Base-by-base conservation (phyloP, 2,888 invertebrate species). In the Cosmia trapezina region DNA sequence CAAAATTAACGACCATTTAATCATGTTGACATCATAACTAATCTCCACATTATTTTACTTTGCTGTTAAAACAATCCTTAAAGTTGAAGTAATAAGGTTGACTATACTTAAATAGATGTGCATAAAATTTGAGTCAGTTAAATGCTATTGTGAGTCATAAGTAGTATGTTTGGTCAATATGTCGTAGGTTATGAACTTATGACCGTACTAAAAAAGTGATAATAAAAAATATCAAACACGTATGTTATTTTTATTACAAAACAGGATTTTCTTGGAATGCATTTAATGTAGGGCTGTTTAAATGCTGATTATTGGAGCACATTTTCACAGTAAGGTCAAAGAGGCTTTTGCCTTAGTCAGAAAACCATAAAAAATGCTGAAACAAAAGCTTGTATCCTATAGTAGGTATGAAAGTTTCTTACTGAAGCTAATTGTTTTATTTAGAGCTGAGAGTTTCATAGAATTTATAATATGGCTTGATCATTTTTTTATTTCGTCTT, bases 121-220 rank as follows among this genome's bases (percentile, higher is more conserved):
- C 14, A 7, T 28, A 28, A 28, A 6, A 54, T 1, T 28, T 7
- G 14, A 14, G 28, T 53, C 54, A n/a, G 14, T n/a, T 49, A 49
- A 49, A 33, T 51, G 41, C 17, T 14, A 49, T 54, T 63, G 43
- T 83, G 83, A 87, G 65, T 88, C 83, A n/a, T n/a, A n/a, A n/a
- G n/a, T n/a, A 87, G 41, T 37, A 61, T 70, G 54, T 76, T 81
- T 68, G 73, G 66, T 71, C 66, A 70, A 75, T 74, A 88, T 81
- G 88, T 85, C 89, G 80, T 85, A 90, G 90, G 89, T 91, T 89
- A 89, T 70, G 77, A 81, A 56, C 78, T 91, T 89, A 89, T 70
- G 77, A 81, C 57, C 78, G 66, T 67, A 28, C 41, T 78, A 74
- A 86, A 89, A 80, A 53, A 70, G 73, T 81, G 22, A 81, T 70